Evolutionary conservation across 2,888 invertebrate genomes (phyloP), one percentile per base, ranked within the genome.

Genomic region (Parnassius apollo): DNA sequence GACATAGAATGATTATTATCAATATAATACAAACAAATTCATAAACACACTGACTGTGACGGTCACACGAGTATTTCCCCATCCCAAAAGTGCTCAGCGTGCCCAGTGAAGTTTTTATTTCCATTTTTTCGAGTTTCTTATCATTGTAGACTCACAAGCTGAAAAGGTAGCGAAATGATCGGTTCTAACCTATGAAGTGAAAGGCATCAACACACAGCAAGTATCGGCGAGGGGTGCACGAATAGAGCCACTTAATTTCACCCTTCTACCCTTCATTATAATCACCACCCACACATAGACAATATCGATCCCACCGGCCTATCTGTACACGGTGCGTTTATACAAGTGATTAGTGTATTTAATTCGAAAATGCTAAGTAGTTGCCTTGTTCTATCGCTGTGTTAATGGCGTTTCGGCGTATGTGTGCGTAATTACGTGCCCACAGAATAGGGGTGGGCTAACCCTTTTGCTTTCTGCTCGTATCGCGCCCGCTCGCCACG

Each of bases 311-410:
- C 77, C 63, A 61, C 64, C 70, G 65, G 68, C 73, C 76, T 83
- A 77, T 89, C 76, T 78, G 77, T 82, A 85, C 78, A 82, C 83
- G 66, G 65, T 75, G 78, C 83, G 86, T 86, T 86, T 88, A 88
- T 87, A 88, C 86, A 86, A 87, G 89, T 91, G 90, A 91, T 91
- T 91, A 91, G 91, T 91, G 91, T 91, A 89, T 90, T 91, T 91
- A 90, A 91, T 91, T 91, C 89, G 91, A 91, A 91, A 91, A 91
- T 89, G 91, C 88, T 91, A 91, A 91, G 91, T 89, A 91, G 91
- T 91, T 88, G 85, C 85, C 85, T 86, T 89, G 88, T 88, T 88
- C 86, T 85, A 84, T 83, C 75, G 81, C 71, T 81, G 86, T 85
- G 81, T 82, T 83, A 80, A 78, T 77, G 83, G 75, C 68, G 70